These are phyloP conservation scores for Ophthalmolycus amberensis DNA, from an alignment of 2,113 vertebrate genomes.

Conservation along the genomic window DNA sequence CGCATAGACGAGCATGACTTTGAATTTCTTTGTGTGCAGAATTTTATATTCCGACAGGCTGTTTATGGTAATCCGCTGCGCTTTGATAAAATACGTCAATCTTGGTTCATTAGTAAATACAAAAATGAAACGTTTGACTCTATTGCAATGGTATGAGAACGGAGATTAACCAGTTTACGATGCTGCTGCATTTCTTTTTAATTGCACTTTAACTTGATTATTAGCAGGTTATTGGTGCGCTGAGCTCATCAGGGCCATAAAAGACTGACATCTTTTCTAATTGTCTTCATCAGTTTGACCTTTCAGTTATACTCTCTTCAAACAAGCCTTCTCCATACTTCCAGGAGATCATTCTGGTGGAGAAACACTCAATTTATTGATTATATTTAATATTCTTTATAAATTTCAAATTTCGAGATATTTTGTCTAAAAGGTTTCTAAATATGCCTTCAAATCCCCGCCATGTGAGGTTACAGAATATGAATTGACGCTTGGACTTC, in stretches of 20 bases:
- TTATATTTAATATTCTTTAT: no score
- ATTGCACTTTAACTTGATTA: not conserved
- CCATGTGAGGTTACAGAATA: not conserved
- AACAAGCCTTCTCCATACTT: not conserved
- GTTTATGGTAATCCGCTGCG: constrained; percentile 25
- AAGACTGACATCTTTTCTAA: constrained; percentile 2
- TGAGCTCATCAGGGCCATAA: constrained; percentile 12
- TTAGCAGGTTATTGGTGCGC: not conserved
- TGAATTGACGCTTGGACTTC: not conserved
- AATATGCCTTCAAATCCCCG: not conserved
- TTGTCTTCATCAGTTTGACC: not conserved
- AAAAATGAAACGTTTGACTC: not conserved
- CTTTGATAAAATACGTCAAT: not conserved
- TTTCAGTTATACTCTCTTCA: not conserved
- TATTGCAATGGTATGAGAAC: not conserved
- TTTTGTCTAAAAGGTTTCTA: not conserved
- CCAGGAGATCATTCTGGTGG: not conserved
- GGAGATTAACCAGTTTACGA: constrained; percentile 1
- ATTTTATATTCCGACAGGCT: constrained; percentile 11
- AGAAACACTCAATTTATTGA: not conserved
- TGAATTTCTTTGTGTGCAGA: constrained; percentile 3
- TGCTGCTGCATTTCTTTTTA: not conserved
- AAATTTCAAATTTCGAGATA: not conserved
- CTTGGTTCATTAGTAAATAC: not conserved
- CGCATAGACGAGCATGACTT: constrained; percentile 29